Evolutionary conservation across 2,113 vertebrate genomes (phyloP), one percentile per base, ranked within the genome.

Genomic region (Pangasianodon gigas): DNA sequence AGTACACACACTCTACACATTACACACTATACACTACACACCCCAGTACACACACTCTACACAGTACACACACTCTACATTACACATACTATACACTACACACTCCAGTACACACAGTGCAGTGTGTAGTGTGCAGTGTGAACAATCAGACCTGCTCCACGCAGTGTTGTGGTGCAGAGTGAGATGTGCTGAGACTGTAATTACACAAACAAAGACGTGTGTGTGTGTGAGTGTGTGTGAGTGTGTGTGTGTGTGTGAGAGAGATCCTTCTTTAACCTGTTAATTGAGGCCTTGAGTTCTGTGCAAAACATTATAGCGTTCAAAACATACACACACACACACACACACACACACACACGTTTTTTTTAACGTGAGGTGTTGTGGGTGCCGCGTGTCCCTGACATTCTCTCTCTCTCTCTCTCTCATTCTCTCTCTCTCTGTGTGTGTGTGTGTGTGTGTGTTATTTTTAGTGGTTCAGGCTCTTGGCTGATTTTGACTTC

Each of bases 381-480:
- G 69, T 41, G 69, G 37, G 16, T 74, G 69, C 69, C 2, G 37
- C 2, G 18, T 74, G 69, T 75, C 74, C 41, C 74, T 75, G 19
- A 46, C 41, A 24, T n/a, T n/a, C n/a, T n/a, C n/a, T n/a, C 37
- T 75, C 32, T 67, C 65, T 67, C 65, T 71, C 58, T 75, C 71
- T 74, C 69, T 74, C 69, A n/a, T n/a, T 18, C 69, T 41, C 69
- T 41, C 69, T 41, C 69, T 74, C 69, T 41, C 69, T 75, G 1
- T 75, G 0, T 48, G 21, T 81, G 21, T 69, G 60, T 69, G 41
- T 85, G 41, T 85, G 60, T 67, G 60, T 67, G 60, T 75, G 86
- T 67, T 85, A 85, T 85, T 67, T 85, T 85, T 85, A 67, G 84
- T 67, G 84, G 84, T 46, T 54, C 60, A 29, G 37, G 84, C 26